Evolutionary conservation across 2,888 invertebrate species (phyloP), one percentile per base, ranked within the genome.

Genomic region (Yponomeuta evonymella): DNA sequence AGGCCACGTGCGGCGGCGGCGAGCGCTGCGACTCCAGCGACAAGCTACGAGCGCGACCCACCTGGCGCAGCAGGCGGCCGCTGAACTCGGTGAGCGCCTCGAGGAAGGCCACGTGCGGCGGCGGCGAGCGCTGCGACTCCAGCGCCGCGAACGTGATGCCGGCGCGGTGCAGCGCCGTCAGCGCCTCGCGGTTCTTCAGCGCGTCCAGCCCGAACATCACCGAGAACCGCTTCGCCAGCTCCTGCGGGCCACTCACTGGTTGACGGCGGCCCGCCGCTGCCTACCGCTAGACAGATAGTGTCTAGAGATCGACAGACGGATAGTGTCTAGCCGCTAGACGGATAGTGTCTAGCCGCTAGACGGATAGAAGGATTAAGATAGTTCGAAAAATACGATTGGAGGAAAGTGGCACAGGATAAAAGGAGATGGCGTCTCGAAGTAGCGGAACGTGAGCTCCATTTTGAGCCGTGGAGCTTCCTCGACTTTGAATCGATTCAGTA

Each of bases 41-140:
- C 23, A 23, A 23, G 23, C 23, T 33, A 33, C 33, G 1, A 33
- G 33, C 33, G 8, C 5, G 43, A 1, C 15, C 2, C 8, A 58
- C 51, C 51, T 58, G 51, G 0, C 70, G 36, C 48, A 99, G 93
- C 75, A 99, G 93, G 90, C 99, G 99, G 88, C 96, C 97, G 71
- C 98, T 98, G 88, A 99, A 99, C 92, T 99, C 99, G 9, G 96
- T 95, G 12, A 99, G 93, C 77, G 99, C 96, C 92, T 99, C 99
- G 51, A 99, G 94, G 92, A 99, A 99, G 74, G 75, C 73, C 72
- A 72, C 76, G 71, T 82, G 78, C 36, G 81, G 77, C 75, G 84
- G 83, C 11, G 48, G 63, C 30, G 58, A 15, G 65, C 87, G 91
- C 64, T 75, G 74, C 43, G 72, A 72, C 71, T 93, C 92, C 70